Conservation (phyloP, 2,113 vertebrate genomes). For the Paralichthys olivaceus region DNA sequence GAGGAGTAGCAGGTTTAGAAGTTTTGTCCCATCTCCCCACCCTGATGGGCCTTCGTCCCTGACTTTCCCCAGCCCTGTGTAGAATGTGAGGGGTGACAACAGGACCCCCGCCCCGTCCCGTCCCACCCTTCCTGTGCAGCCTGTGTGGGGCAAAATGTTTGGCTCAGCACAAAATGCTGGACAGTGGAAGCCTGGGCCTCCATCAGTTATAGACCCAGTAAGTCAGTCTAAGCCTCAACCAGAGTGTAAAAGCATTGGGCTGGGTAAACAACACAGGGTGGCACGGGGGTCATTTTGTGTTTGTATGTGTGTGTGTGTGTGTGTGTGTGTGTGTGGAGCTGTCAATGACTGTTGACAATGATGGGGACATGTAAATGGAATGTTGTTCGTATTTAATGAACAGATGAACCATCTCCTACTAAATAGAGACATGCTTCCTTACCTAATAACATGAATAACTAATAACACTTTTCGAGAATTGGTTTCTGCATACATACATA, state of each 20-base stretch:
- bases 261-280: slow-evolving; percentile 55
- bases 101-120: slow-evolving; percentile 19
- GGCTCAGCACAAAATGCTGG: slow-evolving; percentile 68
- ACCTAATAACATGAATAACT: background rate
- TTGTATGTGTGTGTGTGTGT: slow-evolving; percentile 12
- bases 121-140: slow-evolving; percentile 1
- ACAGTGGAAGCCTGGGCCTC: slow-evolving; percentile 44
- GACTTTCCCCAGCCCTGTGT: slow-evolving; percentile 59
- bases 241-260: slow-evolving; percentile 41
- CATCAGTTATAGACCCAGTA: slow-evolving; percentile 39
- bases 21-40: slow-evolving; percentile 42
- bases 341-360: background rate
- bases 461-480: background rate
- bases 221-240: slow-evolving; percentile 38
- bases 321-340: background rate
- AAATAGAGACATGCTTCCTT: background rate
- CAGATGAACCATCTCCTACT: background rate
- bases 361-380: too few relatives aligned
- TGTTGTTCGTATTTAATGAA: background rate
- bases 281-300: background rate
- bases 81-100: slow-evolving; percentile 64
- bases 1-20: slow-evolving; percentile 20
- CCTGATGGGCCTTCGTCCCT: slow-evolving; percentile 23
- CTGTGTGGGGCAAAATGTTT: slow-evolving; percentile 41
- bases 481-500: background rate